Base-by-base conservation (phyloP, 2,113 vertebrate genomes). In the Daphoenositta chrysoptera region DNA sequence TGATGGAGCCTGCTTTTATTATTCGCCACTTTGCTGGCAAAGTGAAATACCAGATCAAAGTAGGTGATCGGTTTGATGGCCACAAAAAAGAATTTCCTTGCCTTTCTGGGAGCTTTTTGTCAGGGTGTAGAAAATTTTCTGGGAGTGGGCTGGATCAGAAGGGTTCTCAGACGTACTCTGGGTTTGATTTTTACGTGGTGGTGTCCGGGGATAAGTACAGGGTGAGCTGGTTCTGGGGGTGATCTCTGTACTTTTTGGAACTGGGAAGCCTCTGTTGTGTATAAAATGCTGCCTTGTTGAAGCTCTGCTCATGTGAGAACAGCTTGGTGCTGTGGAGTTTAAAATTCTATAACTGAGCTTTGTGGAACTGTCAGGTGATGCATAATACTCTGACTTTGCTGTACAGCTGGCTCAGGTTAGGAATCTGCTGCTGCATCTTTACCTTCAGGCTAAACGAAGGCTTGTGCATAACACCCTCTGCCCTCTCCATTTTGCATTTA, bases 41-140 rank as follows among this genome's bases (percentile, higher is more conserved):
- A 94, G 99, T 99, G 70, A 99, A 99, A 87, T 99, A 99, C 89
- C 99, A 99, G 96, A 99, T 99, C 84, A 99, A 99, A 98, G 99
- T 99, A 94, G 1, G 82, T 66, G 39, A n/a, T 26, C 8, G 35
- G 9, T 53, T 13, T 63, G 56, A 47, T 51, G 63, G 26, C 27
- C 6, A 8, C 18, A 8, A 35, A n/a, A 39, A 56, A 19, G 8
- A 17, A 7, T 2, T 9, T 39, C 37, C 31, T 66, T 44, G 5
- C 2, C 11, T 90, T 80, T 54, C 42, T 84, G 39, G 15, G 35
- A 15, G 15, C 44, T 90, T 60, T 9, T 37, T 64, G 13, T 78
- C 42, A 40, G 33, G 19, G 4, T 58, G 9, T 83, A 30, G 33
- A 48, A 85, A 63, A 60, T 6, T 24, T 83, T 5, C 10, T 79